Conservation (phyloP, 1,140 invertebrate genomes). For the Drosophila dunni region DNA sequence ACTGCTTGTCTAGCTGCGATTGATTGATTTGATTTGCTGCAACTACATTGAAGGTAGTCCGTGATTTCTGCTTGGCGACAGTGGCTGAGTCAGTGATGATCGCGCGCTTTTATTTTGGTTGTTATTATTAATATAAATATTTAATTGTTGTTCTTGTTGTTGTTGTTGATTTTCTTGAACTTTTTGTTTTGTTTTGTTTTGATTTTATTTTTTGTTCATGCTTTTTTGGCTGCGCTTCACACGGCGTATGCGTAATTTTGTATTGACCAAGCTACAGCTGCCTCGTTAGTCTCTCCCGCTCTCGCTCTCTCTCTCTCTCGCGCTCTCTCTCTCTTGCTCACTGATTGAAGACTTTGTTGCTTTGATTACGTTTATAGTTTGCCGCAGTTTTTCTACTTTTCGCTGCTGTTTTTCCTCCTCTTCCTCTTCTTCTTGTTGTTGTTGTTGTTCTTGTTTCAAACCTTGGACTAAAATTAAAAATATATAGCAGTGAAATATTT, state of each 20-base stretch:
- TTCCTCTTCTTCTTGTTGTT: slow-evolving; percentile 11
- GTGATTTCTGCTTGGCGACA: too few relatives aligned
- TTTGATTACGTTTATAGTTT: slow-evolving; percentile 71
- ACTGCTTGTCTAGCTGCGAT: neutral
- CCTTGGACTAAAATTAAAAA: slow-evolving; percentile 84
- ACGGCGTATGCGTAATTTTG: slow-evolving; percentile 73
- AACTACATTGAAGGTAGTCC: too few relatives aligned
- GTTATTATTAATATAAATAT: slow-evolving; percentile 38
- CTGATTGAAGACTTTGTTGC: slow-evolving; percentile 64
- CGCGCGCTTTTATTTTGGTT: slow-evolving; percentile 12
- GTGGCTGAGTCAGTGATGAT: slow-evolving; percentile 26
- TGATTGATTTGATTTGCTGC: neutral
- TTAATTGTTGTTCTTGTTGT: neutral
- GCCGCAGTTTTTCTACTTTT: slow-evolving; percentile 12
- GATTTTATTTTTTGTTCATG: slow-evolving; percentile 38
- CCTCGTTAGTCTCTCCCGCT: slow-evolving; percentile 8
- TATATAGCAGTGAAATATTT: slow-evolving; percentile 60
- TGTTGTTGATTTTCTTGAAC: neutral
- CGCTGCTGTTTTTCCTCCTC: slow-evolving; percentile 4
- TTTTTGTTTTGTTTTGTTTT: slow-evolving; percentile 23
- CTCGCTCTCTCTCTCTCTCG: slow-evolving; percentile 16
- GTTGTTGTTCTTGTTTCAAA: slow-evolving; percentile 72
- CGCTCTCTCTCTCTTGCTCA: slow-evolving; percentile 5
- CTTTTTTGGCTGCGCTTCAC: slow-evolving; percentile 54
- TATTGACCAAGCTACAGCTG: slow-evolving; percentile 57